phyloP scores from a whole-genome alignment of 2,113 vertebrate genomes.

The Arvicanthis niloticus region DNA sequence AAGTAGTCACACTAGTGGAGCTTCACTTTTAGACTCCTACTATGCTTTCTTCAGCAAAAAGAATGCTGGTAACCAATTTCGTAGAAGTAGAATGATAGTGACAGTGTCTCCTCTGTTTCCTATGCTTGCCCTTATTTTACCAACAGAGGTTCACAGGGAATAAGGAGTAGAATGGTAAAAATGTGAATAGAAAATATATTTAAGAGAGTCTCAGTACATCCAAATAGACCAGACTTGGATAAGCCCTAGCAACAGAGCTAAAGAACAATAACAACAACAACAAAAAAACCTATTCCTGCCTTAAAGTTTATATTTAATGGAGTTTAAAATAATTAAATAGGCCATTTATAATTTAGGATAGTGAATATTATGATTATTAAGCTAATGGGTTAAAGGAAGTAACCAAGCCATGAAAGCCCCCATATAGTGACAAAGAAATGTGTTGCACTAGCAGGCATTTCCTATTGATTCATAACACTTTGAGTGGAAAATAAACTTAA shows the following conservation, averaged over 20 bases:
- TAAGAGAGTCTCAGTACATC: background rate
- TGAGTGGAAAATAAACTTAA: slow-evolving; percentile 1
- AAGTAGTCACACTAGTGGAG: background rate
- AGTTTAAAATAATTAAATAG: slow-evolving; percentile 3
- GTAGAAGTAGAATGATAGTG: background rate
- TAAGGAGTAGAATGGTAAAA: background rate
- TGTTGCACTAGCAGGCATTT: slow-evolving; percentile 17
- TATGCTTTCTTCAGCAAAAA: slow-evolving; percentile 10
- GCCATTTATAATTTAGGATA: background rate
- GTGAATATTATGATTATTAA: background rate
- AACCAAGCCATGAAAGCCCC: slow-evolving; percentile 10
- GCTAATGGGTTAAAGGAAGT: background rate
- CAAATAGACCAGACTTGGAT: background rate
- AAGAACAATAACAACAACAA: background rate
- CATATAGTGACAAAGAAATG: background rate
- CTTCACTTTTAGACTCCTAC: background rate
- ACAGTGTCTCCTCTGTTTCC: background rate
- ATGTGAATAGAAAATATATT: slow-evolving; percentile 9
- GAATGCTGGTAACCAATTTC: background rate
- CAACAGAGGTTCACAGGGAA: background rate
- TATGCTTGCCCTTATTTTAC: background rate
- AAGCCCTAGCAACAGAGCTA: background rate
- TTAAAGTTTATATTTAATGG: background rate
- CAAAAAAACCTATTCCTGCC: background rate
- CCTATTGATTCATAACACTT: background rate